A percentile compares a stretch with the other conserved stretches of the same genome.
Evolutionary conservation across 2,113 vertebrate genomes (phyloP).

Genomic region (Deroptyus accipitrinus): DNA sequence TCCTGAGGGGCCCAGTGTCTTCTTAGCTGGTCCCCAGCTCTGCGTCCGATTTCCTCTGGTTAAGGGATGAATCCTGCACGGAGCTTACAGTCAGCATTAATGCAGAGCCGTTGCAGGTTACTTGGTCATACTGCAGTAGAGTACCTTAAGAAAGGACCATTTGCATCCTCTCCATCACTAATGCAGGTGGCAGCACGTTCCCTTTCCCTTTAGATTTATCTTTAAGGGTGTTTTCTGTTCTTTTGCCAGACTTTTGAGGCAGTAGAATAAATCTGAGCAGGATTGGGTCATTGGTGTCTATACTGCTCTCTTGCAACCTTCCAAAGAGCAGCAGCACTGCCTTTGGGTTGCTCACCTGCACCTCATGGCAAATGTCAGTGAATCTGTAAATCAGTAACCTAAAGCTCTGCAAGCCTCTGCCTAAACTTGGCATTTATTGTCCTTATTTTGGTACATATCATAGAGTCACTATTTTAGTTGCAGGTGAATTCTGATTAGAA

Average conservation of each 20-base stretch:
- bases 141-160: background rate
- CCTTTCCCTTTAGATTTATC: background rate
- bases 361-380: fast-evolving
- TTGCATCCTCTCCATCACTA: background rate
- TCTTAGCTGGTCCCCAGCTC: background rate
- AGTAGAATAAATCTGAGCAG: background rate
- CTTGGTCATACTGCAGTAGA: background rate
- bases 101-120: background rate
- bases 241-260: background rate
- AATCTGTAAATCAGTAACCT: background rate
- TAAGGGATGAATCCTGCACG: background rate
- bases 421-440: background rate
- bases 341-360: fast-evolving
- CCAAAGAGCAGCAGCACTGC: background rate
- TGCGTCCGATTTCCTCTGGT: background rate
- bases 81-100: background rate
- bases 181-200: background rate
- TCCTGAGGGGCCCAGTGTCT: background rate
- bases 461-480: fast-evolving
- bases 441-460: background rate
- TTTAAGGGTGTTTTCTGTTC: background rate
- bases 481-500: background rate
- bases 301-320: background rate
- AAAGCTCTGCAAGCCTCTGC: background rate
- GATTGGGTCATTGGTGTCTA: fast-evolving